Evolutionary conservation across 2,888 invertebrate species (phyloP), one percentile per base, ranked within the genome.

Genomic region (Volucella inflata): DNA sequence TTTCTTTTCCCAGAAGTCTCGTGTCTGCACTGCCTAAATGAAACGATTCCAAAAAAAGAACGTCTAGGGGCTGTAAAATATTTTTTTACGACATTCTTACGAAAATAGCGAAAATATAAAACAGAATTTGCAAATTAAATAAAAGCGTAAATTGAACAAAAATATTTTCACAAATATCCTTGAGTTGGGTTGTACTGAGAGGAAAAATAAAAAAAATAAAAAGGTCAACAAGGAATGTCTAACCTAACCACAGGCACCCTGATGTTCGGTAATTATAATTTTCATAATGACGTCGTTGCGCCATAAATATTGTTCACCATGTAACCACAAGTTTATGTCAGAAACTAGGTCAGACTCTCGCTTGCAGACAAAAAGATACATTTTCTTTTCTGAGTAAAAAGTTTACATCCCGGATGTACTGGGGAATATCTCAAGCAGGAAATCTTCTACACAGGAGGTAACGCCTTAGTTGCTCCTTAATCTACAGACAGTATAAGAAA

Each of bases 331-430:
- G 55, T 36, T 36, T 46, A 21, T 9, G 16, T 30, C 10, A 21
- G 16, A 70, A 70, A 70, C 57, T 70, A 55, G 70, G 70, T 70
- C 70, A 70, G 8, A 36, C 70, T n/a, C 48, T 17, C 48, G 70
- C 70, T 48, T 59, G 48, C 17, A 70, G 57, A 48, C 30, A 59
- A 36, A 16, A n/a, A 36, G 48, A 57, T 57, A 55, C 68, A 68
- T 48, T 57, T 59, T 70, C 17, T n/a, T 48, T n/a, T 17, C 16
- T 70, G 16, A 70, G 70, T 59, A 36, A 16, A 59, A 59, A 70
- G 30, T 48, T 46, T 48, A 38, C 59, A 59, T 48, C 36, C 57
- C 48, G 12, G 36, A 46, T 46, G 42, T 12, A 42, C 16, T 12
- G 42, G 30, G 30, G 14, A 60, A 38, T 40, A 30, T 30, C 30